phyloP scores from a whole-genome alignment of 2,797 vertebrate species.

The Enteromius treurensis region DNA sequence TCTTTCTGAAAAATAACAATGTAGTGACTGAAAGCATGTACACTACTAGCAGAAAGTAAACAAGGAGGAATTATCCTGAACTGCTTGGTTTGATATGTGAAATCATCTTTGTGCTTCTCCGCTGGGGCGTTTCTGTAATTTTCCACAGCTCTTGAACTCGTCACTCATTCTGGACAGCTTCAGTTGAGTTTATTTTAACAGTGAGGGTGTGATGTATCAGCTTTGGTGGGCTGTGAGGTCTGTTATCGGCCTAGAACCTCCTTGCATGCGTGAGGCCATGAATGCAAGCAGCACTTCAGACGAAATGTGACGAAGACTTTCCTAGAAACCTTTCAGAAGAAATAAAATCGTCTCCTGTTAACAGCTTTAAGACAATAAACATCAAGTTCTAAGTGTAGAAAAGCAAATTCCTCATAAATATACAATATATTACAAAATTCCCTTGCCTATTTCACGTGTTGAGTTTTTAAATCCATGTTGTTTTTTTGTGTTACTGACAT shows the following conservation, averaged over 20 bases:
- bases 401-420: background rate
- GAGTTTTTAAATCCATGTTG: background rate
- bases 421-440: background rate
- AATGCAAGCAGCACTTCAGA: background rate
- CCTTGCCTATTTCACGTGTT: background rate
- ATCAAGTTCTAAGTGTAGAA: background rate
- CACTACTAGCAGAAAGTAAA: background rate
- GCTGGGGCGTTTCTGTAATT: background rate
- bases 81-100: background rate
- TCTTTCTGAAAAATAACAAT: background rate
- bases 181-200: slow-evolving; percentile 25
- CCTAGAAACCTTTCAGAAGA: background rate
- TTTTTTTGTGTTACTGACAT: background rate
- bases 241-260: background rate
- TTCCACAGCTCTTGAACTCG: slow-evolving; percentile 9
- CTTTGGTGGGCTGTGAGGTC: slow-evolving; percentile 27
- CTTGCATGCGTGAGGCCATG: background rate
- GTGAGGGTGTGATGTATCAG: slow-evolving; percentile 16
- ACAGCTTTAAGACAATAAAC: background rate
- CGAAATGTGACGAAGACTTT: slow-evolving; percentile 10
- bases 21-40: background rate
- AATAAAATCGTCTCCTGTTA: background rate
- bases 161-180: slow-evolving; percentile 15
- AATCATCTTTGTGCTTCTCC: background rate
- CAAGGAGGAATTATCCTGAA: background rate